Percentiles rank a stretch among this genome's conserved stretches.
Evolutionary conservation across 2,113 vertebrate species (phyloP).

Genomic region (Meleagris gallopavo): DNA sequence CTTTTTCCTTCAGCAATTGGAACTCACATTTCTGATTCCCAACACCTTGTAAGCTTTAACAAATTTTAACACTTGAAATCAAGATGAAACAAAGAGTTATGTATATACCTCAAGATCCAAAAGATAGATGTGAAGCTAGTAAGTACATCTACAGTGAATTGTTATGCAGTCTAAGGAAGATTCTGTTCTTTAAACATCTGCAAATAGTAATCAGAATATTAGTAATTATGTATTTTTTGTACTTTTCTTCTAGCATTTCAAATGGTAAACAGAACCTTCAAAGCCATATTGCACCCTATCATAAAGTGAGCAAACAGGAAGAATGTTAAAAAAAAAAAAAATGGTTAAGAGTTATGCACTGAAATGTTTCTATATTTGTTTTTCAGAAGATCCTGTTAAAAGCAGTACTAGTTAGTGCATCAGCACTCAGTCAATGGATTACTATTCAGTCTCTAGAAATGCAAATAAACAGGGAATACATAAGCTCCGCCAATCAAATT

Average conservation of each 20-base stretch:
- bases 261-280: neutral
- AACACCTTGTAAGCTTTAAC: neutral
- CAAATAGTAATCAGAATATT: neutral
- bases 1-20: neutral
- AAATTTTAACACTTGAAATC: neutral
- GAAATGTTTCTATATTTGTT: neutral
- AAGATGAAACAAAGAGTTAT: neutral
- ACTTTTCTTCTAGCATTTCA: neutral
- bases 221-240: neutral
- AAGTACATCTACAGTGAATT: neutral
- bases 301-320: neutral
- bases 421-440: neutral
- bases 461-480: neutral
- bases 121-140: neutral
- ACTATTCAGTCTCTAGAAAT: neutral
- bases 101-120: neutral
- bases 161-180: neutral
- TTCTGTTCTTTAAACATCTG: neutral
- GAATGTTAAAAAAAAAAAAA: neutral
- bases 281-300: neutral
- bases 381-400: neutral
- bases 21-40: neutral
- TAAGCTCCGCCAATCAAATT: neutral
- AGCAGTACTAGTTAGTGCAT: neutral
- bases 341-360: neutral